Conservation (phyloP, 1,140 invertebrate species). For the Dryas iulia region DNA sequence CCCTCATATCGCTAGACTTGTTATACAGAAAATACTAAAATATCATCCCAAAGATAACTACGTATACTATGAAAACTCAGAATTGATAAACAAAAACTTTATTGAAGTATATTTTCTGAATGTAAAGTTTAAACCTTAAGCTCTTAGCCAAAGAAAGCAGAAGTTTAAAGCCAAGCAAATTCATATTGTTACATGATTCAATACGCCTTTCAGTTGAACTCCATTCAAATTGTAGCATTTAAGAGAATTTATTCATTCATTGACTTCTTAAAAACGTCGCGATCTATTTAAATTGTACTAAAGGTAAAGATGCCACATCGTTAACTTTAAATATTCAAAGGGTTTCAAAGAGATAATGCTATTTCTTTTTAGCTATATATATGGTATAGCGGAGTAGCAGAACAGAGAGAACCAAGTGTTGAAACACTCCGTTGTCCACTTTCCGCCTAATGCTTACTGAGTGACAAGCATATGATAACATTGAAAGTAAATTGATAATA, state of each 20-base stretch:
- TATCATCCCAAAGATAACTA: neutral
- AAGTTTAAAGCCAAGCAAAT: neutral
- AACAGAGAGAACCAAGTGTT: too few relatives aligned
- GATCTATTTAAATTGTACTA: slow-evolving; percentile 3
- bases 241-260: neutral
- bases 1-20: too few relatives aligned
- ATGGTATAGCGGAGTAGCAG: too few relatives aligned
- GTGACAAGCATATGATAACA: too few relatives aligned
- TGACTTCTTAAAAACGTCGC: slow-evolving; percentile 10
- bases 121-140: neutral
- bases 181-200: neutral
- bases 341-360: neutral
- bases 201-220: neutral
- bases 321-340: neutral
- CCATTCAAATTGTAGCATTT: neutral
- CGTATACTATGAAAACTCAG: neutral
- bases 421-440: too few relatives aligned
- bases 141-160: neutral
- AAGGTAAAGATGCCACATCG: neutral
- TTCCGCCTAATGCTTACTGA: too few relatives aligned
- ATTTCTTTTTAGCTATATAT: too few relatives aligned
- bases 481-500: too few relatives aligned
- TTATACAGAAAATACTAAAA: too few relatives aligned
- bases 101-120: neutral
- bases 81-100: neutral